Evolutionary conservation across 2,888 invertebrate genomes (phyloP).

Genomic region (Miltochrista miniata): DNA sequence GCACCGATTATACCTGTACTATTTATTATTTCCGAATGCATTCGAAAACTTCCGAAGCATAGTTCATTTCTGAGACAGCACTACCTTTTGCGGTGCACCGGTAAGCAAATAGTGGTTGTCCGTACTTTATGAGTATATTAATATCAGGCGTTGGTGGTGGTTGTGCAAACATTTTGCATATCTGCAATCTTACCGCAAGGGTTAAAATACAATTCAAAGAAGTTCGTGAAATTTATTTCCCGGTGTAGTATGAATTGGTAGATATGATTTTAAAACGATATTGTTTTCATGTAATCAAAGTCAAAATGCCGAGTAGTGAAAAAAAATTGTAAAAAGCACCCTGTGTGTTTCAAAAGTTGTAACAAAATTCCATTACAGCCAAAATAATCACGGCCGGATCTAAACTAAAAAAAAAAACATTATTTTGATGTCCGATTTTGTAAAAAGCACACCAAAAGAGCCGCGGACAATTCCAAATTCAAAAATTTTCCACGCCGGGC

Average conservation of each 20-base stretch:
- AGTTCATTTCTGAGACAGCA: not conserved
- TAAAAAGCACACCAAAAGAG: conserved; percentile 40
- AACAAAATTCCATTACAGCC: conserved; percentile 28
- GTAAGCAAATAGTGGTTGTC: not conserved
- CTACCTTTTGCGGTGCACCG: not conserved
- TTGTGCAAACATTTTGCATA: conserved; percentile 43
- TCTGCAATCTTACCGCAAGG: conserved; percentile 31
- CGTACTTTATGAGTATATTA: conserved; percentile 26
- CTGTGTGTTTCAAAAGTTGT: not conserved
- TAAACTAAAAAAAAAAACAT: conserved; percentile 23
- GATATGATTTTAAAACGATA: no score
- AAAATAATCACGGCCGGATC: conserved; percentile 30
- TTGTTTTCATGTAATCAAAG: no score
- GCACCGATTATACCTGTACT: no score
- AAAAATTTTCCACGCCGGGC: conserved; percentile 44
- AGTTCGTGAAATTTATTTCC: not conserved
- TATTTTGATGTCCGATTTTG: conserved; percentile 26
- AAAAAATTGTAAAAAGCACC: no score
- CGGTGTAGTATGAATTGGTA: no score
- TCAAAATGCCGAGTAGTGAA: not conserved
- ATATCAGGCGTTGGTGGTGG: conserved; percentile 30
- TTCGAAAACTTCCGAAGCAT: not conserved
- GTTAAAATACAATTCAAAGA: conserved; percentile 19
- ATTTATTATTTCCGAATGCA: conserved; percentile 4
- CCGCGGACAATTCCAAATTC: conserved; percentile 47